Conservation (phyloP, 2,797 vertebrate genomes). For the Morus bassanus region DNA sequence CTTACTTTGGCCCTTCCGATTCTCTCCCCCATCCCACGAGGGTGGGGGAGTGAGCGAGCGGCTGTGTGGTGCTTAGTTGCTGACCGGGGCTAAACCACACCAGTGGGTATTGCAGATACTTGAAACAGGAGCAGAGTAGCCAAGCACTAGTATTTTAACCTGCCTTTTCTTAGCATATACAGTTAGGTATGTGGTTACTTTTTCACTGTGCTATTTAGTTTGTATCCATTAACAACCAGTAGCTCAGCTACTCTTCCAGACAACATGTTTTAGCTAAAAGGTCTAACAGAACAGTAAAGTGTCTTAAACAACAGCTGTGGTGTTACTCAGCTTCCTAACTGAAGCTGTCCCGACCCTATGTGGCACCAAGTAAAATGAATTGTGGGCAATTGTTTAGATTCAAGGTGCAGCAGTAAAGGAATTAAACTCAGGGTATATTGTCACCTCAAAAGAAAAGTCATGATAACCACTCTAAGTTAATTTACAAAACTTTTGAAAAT, state of each 20-base stretch:
- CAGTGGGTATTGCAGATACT: not conserved
- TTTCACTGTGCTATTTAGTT: not conserved
- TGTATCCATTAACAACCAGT: not conserved
- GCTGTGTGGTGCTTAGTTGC: too few relatives aligned
- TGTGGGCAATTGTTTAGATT: not conserved
- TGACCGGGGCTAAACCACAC: too few relatives aligned
- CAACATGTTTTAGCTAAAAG: not conserved
- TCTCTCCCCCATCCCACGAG: too few relatives aligned
- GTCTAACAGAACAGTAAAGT: not conserved
- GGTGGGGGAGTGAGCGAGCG: too few relatives aligned
- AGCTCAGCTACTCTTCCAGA: not conserved
- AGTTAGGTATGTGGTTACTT: rapidly evolving
- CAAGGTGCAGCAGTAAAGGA: not conserved
- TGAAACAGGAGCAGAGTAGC: not conserved
- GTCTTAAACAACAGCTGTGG: not conserved
- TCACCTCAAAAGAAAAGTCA: not conserved
- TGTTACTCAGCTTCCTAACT: not conserved
- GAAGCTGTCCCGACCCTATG: not conserved
- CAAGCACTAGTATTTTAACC: not conserved
- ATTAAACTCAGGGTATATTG: rapidly evolving
- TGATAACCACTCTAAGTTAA: not conserved
- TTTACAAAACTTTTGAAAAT: not conserved
- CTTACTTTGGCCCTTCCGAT: too few relatives aligned
- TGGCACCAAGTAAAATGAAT: not conserved
- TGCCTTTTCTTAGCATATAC: not conserved